Evolutionary conservation across 2,888 invertebrate species (phyloP), one percentile per base, ranked within the genome.

Genomic region (Plebejus argus): DNA sequence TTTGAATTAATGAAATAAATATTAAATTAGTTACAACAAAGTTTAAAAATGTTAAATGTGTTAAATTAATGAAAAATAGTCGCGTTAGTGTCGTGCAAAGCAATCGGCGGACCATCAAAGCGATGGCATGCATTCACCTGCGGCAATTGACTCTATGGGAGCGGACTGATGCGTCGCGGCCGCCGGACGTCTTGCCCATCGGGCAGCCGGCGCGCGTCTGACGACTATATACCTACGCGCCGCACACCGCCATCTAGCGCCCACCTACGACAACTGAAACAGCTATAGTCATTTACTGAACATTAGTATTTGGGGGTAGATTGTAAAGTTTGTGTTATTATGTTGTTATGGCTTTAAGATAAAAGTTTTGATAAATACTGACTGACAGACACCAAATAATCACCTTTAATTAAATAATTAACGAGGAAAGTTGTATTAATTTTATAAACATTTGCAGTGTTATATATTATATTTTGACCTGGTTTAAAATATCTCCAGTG

Each of bases 101-200:
- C 74, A 28, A 74, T 53, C 20, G 23, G 45, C 74, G 49, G 49
- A 49, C 76, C 76, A 77, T 71, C 56, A 56, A 71, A 70, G 35
- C 71, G 74, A 72, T 72, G 45, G 72, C 70, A 61, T 78, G 53
- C 28, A 20, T 79, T 84, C 83, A 92, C 93, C 92, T 91, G 86
- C 92, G 88, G 82, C 84, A 90, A 84, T 87, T 86, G 83, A 89
- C 86, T 86, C 91, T 89, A 84, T 91, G 92, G 78, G 88, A 84
- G 84, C 91, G 90, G 84, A 89, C 88, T 86, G 90, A 88, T 84
- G 88, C 86, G 86, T 92, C 89, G 83, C 93, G 90, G 80, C 93
- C 93, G 80, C 91, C 92, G 79, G 93, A 93, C 85, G 93, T 93
- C 90, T 93, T 94, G 85, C 93, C 93, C 93, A 94, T 94, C 87